These are phyloP conservation scores for Meloidogyne chitwoodi DNA, from an alignment of 1,140 invertebrate genomes.

Conservation along the genomic window DNA sequence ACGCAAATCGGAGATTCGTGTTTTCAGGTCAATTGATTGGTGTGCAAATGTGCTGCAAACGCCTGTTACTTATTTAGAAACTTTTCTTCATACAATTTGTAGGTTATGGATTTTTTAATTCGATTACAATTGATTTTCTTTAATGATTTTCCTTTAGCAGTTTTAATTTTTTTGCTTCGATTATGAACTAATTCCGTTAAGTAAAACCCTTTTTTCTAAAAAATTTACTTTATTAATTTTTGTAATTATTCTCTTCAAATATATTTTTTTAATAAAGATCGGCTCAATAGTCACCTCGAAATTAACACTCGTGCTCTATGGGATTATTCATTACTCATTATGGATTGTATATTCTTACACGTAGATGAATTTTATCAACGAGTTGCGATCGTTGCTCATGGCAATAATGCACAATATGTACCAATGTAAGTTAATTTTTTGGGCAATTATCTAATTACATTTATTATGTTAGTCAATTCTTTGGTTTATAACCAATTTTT, in stretches of 20 bases:
- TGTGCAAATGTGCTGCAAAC: slow-evolving; percentile 18
- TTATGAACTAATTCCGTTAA: too few species aligned
- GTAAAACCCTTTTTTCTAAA: too few species aligned
- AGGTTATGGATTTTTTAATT: slow-evolving; percentile 12
- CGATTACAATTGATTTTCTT: too few species aligned
- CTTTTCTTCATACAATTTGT: slow-evolving; percentile 25
- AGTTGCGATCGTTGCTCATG: slow-evolving; percentile 1
- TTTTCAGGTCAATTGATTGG: slow-evolving; percentile 27
- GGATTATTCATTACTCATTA: slow-evolving; percentile 24
- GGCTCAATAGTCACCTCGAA: not conserved
- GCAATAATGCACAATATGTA: slow-evolving; percentile 12
- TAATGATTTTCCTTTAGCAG: too few species aligned
- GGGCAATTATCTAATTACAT: too few species aligned
- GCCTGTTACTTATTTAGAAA: slow-evolving; percentile 29
- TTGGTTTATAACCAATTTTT: not conserved
- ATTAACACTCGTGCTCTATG: slow-evolving; percentile 19
- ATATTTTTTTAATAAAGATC: too few species aligned
- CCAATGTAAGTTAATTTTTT: slow-evolving; percentile 3
- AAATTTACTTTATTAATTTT: too few species aligned
- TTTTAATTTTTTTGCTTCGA: too few species aligned
- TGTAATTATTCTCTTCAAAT: too few species aligned
- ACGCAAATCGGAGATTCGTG: slow-evolving; percentile 28
- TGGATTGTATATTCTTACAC: slow-evolving; percentile 23
- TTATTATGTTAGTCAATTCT: too few species aligned
- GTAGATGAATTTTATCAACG: slow-evolving; percentile 23